Evolutionary conservation across 2,113 vertebrate genomes (phyloP).

Genomic region (Notothenia coriiceps): DNA sequence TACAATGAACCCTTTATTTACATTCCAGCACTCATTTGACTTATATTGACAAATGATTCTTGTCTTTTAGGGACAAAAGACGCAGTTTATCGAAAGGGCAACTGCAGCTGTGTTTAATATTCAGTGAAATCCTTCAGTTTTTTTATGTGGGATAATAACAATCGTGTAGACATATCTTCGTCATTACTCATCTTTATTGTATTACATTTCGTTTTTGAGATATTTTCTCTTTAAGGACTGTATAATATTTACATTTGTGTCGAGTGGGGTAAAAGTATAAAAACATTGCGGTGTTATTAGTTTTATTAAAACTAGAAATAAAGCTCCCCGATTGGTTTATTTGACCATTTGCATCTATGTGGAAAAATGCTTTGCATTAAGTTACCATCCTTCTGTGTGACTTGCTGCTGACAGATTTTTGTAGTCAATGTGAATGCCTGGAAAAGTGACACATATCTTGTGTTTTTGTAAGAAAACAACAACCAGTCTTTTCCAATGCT

Average conservation of each 20-base stretch:
- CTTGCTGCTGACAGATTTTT: background rate
- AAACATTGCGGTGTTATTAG: background rate
- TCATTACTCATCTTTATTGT: background rate
- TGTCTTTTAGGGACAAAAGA: background rate
- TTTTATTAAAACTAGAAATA: background rate
- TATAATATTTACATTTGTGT: no score
- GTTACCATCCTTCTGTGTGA: no score
- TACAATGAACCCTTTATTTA: background rate
- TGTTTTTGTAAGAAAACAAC: background rate
- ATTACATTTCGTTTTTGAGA: background rate
- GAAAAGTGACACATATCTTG: background rate
- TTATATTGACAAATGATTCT: background rate
- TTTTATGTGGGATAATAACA: background rate
- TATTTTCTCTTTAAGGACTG: no score
- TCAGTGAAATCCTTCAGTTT: background rate
- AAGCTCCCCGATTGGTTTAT: background rate
- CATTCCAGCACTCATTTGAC: conserved; percentile 3
- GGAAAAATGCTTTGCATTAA: no score
- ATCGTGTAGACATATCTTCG: background rate
- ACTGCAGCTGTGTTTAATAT: conserved; percentile 1
- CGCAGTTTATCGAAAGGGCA: background rate
- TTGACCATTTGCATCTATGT: background rate
- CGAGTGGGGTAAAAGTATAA: no score
- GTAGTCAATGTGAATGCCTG: background rate
- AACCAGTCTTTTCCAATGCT: background rate